Base-by-base conservation (phyloP, 2,113 vertebrate species). In the Struthio camelus region DNA sequence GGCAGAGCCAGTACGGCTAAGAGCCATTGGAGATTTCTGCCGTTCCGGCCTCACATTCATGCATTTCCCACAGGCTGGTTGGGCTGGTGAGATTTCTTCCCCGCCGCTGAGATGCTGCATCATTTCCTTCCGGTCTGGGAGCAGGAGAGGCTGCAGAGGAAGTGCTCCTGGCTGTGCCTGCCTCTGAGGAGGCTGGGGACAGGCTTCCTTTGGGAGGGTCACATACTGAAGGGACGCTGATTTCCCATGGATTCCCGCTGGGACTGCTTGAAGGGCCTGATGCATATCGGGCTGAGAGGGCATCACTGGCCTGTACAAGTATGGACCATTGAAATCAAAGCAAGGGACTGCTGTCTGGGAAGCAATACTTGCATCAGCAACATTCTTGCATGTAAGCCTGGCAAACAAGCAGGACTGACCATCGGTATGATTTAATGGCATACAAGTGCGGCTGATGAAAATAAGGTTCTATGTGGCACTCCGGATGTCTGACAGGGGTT, bases 251-350 rank as follows among this genome's bases (percentile, higher is more conserved):
- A 4, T 14, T 24, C 50, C 53, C 1, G 6, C 6, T 3, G 61
- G 32, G 3, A 76, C 56, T 40, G 5, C 3, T 6, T 2, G 54
- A 27, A 16, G n/a, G 20, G n/a, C 62, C 64, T 71, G 79, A 54
- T 3, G 9, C 28, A 91, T 1, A 2, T 95, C 86, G 40, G 96
- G 87, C 59, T 97, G 82, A n/a, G 96, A 97, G 56, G 15, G 30
- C 70, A 79, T 75, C 27, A 25, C 24, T 48, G 94, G 82, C 1
- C 77, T 44, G 50, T 92, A 94, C 85, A 98, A 80, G 87, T 98
- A 98, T 8, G 98, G 97, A 5, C 98, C 98, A 2, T 97, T 97
- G 93, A 97, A 98, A 96, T 97, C 96, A 14, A 97, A 98, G 62
- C 85, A 80, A 11, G 51, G 17, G 10, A 34, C 5, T 71, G 75